Percentiles rank a stretch among this genome's conserved stretches.
phyloP scores from a whole-genome alignment of 1,140 invertebrate genomes.

The Cyrtorhinus lividipennis region DNA sequence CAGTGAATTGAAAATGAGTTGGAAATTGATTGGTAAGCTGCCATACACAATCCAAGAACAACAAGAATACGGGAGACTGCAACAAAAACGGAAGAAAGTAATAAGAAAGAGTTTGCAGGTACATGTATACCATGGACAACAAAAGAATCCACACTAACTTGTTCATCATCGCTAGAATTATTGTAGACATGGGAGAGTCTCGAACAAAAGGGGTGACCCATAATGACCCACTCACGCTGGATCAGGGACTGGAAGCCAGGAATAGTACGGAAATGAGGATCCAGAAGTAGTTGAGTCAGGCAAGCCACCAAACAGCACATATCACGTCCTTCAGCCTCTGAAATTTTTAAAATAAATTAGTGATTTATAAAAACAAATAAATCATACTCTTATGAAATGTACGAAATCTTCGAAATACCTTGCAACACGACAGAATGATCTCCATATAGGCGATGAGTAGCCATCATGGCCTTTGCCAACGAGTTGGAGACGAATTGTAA shows the following conservation, averaged over 20 bases:
- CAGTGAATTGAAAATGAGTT: constrained; percentile 76
- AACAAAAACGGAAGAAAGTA: too few relatives aligned
- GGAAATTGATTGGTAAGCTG: constrained; percentile 80
- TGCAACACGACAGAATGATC: constrained; percentile 61
- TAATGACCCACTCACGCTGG: constrained; percentile 87
- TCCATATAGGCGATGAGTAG: constrained; percentile 44
- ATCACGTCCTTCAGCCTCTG: constrained; percentile 72
- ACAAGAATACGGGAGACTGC: constrained; percentile 67
- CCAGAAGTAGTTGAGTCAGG: constrained; percentile 71
- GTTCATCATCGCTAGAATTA: constrained; percentile 19
- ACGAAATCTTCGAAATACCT: constrained; percentile 34
- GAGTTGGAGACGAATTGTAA: constrained; percentile 59
- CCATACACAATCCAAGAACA: constrained; percentile 89
- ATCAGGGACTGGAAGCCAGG: constrained; percentile 81
- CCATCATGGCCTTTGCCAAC: constrained; percentile 53
- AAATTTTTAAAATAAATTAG: constrained; percentile 27
- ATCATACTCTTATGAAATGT: not conserved
- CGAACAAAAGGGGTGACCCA: constrained; percentile 75
- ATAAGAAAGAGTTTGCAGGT: too few relatives aligned
- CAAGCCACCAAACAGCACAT: constrained; percentile 75
- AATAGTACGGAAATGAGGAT: constrained; percentile 68
- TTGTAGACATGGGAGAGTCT: constrained; percentile 47
- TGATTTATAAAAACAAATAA: not conserved
- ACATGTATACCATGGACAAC: too few relatives aligned
- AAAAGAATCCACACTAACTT: not conserved